phyloP scores from a whole-genome alignment of 2,797 vertebrate species.

The Scolopax rusticola region DNA sequence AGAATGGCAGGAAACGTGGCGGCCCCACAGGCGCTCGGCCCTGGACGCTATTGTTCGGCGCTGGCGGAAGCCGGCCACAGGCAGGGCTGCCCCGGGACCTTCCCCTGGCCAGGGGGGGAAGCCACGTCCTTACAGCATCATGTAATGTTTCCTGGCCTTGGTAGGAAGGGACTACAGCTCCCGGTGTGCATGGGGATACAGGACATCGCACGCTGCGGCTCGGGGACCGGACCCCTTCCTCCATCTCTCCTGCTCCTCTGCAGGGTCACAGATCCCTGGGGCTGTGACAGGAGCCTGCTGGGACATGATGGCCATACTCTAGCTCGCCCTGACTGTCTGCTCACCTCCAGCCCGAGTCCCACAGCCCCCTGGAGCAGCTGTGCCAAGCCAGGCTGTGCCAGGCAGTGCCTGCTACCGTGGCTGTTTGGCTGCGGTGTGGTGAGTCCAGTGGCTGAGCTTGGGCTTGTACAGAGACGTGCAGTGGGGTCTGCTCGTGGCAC shows the following conservation, averaged over 20 bases:
- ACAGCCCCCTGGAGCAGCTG: background rate
- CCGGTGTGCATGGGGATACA: accelerated
- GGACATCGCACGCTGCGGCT: background rate
- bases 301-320: background rate
- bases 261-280: background rate
- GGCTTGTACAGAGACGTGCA: background rate
- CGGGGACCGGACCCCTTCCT: background rate
- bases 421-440: background rate
- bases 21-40: background rate
- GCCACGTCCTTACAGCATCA: accelerated
- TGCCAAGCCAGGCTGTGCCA: background rate
- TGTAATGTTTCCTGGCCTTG: background rate
- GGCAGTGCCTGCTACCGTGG: accelerated
- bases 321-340: background rate
- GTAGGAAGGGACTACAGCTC: background rate
- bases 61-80: background rate
- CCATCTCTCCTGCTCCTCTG: accelerated
- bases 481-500: accelerated
- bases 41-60: background rate
- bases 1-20: slow-evolving; percentile 57
- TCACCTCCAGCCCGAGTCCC: background rate
- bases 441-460: background rate
- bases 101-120: background rate
- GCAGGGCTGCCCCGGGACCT: background rate
- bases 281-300: background rate